Percentiles rank a stretch among this genome's conserved stretches.
Conservation (phyloP, 2,797 vertebrate species). For the Heliangelus exortis region DNA sequence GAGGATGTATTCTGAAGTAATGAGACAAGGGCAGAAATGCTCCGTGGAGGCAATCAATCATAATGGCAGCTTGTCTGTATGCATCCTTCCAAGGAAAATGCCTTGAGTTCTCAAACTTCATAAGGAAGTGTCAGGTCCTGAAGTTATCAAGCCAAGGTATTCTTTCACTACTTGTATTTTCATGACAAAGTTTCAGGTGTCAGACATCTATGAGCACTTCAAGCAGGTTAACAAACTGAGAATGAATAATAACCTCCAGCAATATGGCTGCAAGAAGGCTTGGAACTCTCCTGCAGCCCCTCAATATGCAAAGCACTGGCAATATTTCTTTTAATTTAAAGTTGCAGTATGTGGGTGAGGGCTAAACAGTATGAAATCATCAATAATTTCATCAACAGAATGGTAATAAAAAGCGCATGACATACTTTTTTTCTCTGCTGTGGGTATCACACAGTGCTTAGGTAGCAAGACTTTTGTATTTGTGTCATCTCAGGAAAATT, state of each 20-base stretch:
- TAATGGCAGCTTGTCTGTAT: neutral
- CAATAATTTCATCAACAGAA: neutral
- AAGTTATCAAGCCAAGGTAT: neutral
- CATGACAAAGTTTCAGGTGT: neutral
- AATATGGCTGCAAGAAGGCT: neutral
- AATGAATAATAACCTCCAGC: conserved; percentile 9
- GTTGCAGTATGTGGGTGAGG: neutral
- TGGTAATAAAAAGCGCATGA: neutral
- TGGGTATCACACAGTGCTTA: neutral
- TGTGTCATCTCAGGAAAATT: neutral
- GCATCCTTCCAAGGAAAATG: neutral
- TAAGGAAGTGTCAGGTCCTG: neutral
- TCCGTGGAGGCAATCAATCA: neutral
- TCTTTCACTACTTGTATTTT: neutral
- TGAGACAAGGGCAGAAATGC: neutral
- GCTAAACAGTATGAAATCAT: conserved; percentile 5
- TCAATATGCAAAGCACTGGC: neutral
- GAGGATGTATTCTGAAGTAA: neutral
- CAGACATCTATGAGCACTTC: neutral
- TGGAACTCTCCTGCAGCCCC: neutral
- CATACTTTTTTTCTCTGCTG: neutral
- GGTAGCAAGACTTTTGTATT: neutral
- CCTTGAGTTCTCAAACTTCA: neutral
- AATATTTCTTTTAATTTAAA: conserved; percentile 6
- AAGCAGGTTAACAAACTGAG: neutral